Evolutionary conservation across 2,113 vertebrate species (phyloP), one percentile per base, ranked within the genome.

Genomic region (Indicator indicator): DNA sequence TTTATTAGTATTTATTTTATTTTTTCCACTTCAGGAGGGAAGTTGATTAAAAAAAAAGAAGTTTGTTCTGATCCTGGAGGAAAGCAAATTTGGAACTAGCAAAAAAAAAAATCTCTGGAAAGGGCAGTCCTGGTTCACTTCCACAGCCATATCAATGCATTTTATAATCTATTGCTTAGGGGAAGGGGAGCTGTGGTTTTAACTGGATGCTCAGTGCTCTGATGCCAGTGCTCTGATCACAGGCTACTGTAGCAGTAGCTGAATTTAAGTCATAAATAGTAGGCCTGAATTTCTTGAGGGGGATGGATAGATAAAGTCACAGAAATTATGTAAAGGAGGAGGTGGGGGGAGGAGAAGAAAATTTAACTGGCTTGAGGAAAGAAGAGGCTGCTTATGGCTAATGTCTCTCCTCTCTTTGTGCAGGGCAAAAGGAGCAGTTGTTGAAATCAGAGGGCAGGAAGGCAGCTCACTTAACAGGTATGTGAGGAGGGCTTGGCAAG

Each of bases 381-480:
- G n/a, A 64, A 86, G 55, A 76, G 7, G 9, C 26, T 68, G 6
- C 9, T 58, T 0, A 0, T 15, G 30, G 38, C 50, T 73, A 42
- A 93, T 0, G 1, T 28, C 9, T 68, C 23, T 72, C 28, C 64
- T 20, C 4, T 88, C 70, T 18, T 59, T 52, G 65, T 67, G n/a
- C 89, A 98, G 98, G 94, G 30, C 86, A 87, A 73, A 83, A 77
- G 89, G 94, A 74, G 15, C 73, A 90, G 50, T 20, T 46, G 2
- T 21, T 15, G 50, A 18, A 30, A 38, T 96, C 92, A 48, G 96
- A 89, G 79, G 40, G 4, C 3, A 97, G 83, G 63, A 96, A 71
- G 63, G 97, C 91, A 50, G 98, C 97, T 18, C 98, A 98, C 24
- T 80, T 98, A 72, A 98, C 98, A 97, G 98, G 98, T 98, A 65